These are phyloP conservation scores for Mormyrops attenuatus DNA, from an alignment of 2,797 vertebrate genomes.

Conservation along the genomic window DNA sequence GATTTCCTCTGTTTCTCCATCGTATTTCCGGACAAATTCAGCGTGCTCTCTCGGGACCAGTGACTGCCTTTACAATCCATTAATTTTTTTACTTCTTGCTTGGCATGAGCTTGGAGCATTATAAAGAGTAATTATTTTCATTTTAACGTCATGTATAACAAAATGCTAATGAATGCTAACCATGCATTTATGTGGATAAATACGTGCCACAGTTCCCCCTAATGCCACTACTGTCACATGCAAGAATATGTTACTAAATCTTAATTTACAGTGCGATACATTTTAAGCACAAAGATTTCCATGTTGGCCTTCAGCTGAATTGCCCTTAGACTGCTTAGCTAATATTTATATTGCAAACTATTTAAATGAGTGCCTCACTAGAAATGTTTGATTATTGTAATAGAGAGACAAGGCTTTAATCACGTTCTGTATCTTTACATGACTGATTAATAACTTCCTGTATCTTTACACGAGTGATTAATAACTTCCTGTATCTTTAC, in stretches of 20 bases:
- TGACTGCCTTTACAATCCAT: neutral
- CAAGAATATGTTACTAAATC: neutral
- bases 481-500: neutral
- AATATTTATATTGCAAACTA: neutral
- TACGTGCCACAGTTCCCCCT: neutral
- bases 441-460: neutral
- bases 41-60: neutral
- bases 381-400: neutral
- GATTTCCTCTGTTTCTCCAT: neutral
- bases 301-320: neutral
- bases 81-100: neutral
- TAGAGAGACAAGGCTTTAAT: neutral
- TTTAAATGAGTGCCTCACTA: neutral
- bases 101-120: neutral
- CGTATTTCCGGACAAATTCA: neutral
- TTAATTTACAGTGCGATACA: neutral
- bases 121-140: neutral
- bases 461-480: neutral
- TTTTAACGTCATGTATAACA: neutral
- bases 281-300: neutral
- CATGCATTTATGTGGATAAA: neutral
- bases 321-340: neutral
- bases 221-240: neutral
- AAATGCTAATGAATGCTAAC: neutral
- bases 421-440: neutral